These are phyloP conservation scores for Podilymbus podiceps DNA, from an alignment of 2,113 vertebrate species.

Conservation along the genomic window DNA sequence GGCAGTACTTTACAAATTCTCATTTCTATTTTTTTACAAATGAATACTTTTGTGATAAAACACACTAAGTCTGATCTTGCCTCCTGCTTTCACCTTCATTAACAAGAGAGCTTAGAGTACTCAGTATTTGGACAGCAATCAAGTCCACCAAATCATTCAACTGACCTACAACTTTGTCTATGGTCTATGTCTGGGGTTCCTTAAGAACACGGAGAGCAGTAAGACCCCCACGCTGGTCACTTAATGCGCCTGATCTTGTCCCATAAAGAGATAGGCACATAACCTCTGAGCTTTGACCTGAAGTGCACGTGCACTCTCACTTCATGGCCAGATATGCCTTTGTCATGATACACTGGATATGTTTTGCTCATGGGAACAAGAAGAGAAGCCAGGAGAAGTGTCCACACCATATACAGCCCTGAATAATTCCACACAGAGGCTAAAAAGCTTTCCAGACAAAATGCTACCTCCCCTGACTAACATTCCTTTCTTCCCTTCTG, in stretches of 20 bases:
- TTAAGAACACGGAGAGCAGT: background rate
- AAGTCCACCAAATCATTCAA: background rate
- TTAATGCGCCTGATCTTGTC: background rate
- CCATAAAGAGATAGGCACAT: background rate
- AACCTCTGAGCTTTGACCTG: background rate
- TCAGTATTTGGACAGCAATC: background rate
- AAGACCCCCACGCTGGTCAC: background rate
- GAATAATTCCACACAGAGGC: background rate
- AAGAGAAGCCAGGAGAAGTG: background rate
- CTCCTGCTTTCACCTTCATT: background rate
- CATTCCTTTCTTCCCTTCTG: background rate
- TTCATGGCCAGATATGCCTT: background rate
- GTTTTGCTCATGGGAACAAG: background rate
- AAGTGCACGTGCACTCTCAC: background rate
- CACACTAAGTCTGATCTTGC: background rate
- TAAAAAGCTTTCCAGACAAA: background rate
- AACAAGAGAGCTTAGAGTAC: background rate
- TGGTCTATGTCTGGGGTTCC: background rate
- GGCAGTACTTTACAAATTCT: background rate
- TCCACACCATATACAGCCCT: background rate
- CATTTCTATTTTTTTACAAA: background rate
- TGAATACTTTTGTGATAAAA: background rate
- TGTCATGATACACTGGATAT: background rate
- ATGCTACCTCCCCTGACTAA: background rate
- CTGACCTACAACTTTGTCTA: background rate